Evolutionary conservation across 1,140 invertebrate genomes (phyloP).

Genomic region (Lepeophtheirus salmonis): DNA sequence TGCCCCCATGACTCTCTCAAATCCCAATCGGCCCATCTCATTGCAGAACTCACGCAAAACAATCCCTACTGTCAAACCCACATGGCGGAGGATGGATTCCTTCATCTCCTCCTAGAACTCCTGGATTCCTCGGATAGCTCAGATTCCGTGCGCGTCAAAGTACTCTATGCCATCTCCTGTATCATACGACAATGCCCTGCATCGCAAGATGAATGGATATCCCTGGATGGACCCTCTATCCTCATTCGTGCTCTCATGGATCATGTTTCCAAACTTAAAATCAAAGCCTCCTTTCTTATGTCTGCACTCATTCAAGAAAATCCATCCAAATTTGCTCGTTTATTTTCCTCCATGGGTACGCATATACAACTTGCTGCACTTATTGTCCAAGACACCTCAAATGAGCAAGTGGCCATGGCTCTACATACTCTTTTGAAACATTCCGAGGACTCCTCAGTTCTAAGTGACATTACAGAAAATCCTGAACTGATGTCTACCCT

Average conservation of each 20-base stretch:
- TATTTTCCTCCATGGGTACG: not conserved
- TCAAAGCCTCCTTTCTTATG: not conserved
- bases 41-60: slow-evolving; percentile 14
- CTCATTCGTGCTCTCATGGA: not conserved
- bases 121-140: not conserved
- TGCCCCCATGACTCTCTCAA: not conserved
- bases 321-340: not conserved
- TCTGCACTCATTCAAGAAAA: not conserved
- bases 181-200: not conserved
- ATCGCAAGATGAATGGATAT: not conserved
- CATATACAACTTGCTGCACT: not conserved
- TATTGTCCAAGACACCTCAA: not conserved
- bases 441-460: not conserved
- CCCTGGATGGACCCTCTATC: not conserved
- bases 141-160: slow-evolving; percentile 1
- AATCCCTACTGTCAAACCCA: slow-evolving; percentile 15
- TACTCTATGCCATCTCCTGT: slow-evolving; percentile 17
- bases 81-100: slow-evolving; percentile 8
- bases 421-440: not conserved
- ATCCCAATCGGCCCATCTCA: not conserved
- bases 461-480: not conserved
- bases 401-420: not conserved
- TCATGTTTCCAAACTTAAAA: not conserved
- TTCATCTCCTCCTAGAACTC: not conserved
- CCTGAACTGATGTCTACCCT: not conserved